Evolutionary conservation across 2,113 vertebrate genomes (phyloP), one percentile per base, ranked within the genome.

Genomic region (Callipepla squamata): DNA sequence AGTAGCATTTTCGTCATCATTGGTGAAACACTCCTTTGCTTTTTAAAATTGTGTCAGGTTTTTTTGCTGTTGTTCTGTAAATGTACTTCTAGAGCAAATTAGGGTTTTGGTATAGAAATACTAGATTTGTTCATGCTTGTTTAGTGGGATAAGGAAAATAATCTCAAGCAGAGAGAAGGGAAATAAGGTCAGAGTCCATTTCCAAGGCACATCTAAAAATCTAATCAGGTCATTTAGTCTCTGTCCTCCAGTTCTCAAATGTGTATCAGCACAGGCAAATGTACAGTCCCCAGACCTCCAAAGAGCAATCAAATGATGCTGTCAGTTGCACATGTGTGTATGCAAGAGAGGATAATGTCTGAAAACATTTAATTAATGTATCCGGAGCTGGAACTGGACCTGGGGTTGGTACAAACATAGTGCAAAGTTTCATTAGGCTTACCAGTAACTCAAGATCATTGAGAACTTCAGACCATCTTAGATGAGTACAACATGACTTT

Each of bases 101-200:
- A 58, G 6, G 4, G 9, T 89, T 77, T 70, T 76, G 25, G 47
- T 9, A 47, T 36, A 76, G 59, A 77, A 91, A 85, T 67, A 25
- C 55, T 50, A 1, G n/a, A 36, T 79, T 76, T 81, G 22, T 75
- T 69, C 47, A 3, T 67, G 51, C 32, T 50, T 78, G 63, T 22
- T 47, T 88, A 44, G 66, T 28, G 50, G n/a, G 22, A 13, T 59
- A 38, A 69, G 65, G 70, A 85, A 93, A 94, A 94, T 87, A 91
- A 88, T 77, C 70, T 84, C n/a, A 40, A 81, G 47, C 21, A 94
- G 40, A 72, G 28, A 67, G 81, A 82, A 82, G 38, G 59, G 38
- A 87, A 80, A 85, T 93, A 51, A 80, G 77, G 73, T 72, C 69
- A 86, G 69, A 94, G 73, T 84, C 77, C 77, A 75, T 93, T 93